phyloP scores from a whole-genome alignment of 2,888 invertebrate genomes.

The Agonopterix subpropinquella region DNA sequence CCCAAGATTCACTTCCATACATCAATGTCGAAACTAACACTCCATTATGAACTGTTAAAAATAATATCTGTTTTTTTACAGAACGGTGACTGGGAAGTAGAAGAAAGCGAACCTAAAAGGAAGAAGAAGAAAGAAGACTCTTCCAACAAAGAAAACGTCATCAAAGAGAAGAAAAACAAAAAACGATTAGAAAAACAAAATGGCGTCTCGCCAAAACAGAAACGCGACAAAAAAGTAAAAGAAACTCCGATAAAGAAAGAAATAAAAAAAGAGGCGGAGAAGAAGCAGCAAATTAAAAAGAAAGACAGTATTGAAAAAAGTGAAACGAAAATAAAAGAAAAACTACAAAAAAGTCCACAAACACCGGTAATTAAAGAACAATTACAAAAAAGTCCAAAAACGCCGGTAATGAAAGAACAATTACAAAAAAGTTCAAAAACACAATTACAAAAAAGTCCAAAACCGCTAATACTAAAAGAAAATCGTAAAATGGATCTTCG shows the following conservation, averaged over 20 bases:
- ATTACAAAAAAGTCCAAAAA: constrained; percentile 10
- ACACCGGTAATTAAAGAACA: constrained; percentile 5
- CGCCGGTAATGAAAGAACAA: constrained; percentile 1
- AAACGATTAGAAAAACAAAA: constrained; percentile 15
- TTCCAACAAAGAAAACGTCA: constrained; percentile 40
- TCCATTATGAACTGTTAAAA: background rate
- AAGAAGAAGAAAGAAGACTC: constrained; percentile 27
- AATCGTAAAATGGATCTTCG: background rate
- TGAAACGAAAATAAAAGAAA: background rate
- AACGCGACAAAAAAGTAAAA: constrained; percentile 12
- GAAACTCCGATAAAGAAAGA: constrained; percentile 8
- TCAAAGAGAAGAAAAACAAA: constrained; percentile 16
- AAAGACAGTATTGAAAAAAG: constrained; percentile 2
- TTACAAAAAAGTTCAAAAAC: constrained; percentile 7
- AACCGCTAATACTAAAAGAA: constrained; percentile 1
- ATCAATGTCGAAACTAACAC: too few relatives aligned
- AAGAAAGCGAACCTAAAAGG: constrained; percentile 28
- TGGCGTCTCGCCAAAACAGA: constrained; percentile 20
- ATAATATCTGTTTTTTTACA: constrained; percentile 16
- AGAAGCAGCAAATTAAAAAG: constrained; percentile 13
- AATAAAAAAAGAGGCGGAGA: constrained; percentile 13
- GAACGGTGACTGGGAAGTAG: constrained; percentile 49
- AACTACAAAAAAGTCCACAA: constrained; percentile 7
- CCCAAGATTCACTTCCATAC: too few relatives aligned
- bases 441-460: too few relatives aligned